Evolutionary conservation across 2,888 invertebrate species (phyloP), one percentile per base, ranked within the genome.

Genomic region (Drosophila paranaensis): DNA sequence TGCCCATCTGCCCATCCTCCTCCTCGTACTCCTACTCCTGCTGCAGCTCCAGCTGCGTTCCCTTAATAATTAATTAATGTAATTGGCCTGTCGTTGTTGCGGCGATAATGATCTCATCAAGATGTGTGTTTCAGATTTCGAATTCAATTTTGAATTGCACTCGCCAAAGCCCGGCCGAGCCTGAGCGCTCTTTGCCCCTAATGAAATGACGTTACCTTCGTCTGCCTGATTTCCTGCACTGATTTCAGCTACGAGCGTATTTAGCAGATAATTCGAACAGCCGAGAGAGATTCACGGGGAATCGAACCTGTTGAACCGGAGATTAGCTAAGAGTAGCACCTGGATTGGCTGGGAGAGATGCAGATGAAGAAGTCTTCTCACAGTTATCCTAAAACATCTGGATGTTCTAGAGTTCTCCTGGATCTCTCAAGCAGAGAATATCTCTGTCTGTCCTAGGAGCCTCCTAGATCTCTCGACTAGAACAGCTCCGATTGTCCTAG

Each of bases 41-140:
- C 33, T 33, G 2, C 35, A 48, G 53, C 67, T 73, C 58, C 81
- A 65, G 67, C 79, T 74, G 71, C 77, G 76, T 77, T 88, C 89
- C 88, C 90, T 91, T 91, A 92, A 92, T 92, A 92, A 92, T 92
- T 92, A 92, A 92, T 92, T 92, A 92, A 91, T 91, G 92, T 92
- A 92, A 92, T 92, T 92, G 92, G 91, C 89, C 90, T 92, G 92
- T 92, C 91, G 91, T 91, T 91, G 91, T 90, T 90, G 90, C 77
- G 74, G 77, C 88, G 91, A 91, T 91, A 91, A 88, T 87, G 88
- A 91, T 91, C 91, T 86, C 90, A 89, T 87, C 88, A 80, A 88
- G 86, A 88, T 88, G 77, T 87, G 88, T 86, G 76, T 76, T 81
- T 73, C 70, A 76, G 88, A 87, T 86, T 88, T 83, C 83, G 80